Percentiles rank a stretch among this genome's conserved stretches.
These are phyloP conservation scores for Drosophila pallidifrons DNA, from an alignment of 1,140 invertebrate genomes.

Conservation along the genomic window DNA sequence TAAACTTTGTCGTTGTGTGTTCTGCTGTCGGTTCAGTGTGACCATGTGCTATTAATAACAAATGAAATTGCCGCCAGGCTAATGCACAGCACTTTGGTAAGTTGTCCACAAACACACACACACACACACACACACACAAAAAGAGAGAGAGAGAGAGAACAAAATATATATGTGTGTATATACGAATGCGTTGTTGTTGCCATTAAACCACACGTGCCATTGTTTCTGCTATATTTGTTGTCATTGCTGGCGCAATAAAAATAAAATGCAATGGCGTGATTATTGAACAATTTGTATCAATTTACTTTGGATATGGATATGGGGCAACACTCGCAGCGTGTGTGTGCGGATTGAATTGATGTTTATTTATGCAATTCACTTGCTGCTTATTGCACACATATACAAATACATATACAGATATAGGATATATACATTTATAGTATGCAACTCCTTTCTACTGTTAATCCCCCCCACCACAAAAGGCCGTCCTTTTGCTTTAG, in stretches of 20 bases:
- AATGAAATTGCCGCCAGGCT: constrained; percentile 40
- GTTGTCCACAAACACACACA: constrained; percentile 15
- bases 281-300: constrained; percentile 83
- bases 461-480: background rate
- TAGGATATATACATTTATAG: too few relatives aligned
- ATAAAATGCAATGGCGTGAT: constrained; percentile 80
- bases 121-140: too few relatives aligned
- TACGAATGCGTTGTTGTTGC: constrained; percentile 1
- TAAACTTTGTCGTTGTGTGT: constrained; percentile 9
- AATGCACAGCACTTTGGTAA: constrained; percentile 44
- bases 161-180: constrained; percentile 8
- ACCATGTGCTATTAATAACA: constrained; percentile 52
- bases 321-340: background rate
- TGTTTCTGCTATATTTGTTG: constrained; percentile 10
- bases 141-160: background rate
- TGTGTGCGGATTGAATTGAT: constrained; percentile 17
- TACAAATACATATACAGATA: too few relatives aligned
- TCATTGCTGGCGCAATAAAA: constrained; percentile 38
- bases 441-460: background rate
- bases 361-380: constrained; percentile 77
- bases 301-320: constrained; percentile 51
- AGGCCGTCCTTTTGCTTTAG: constrained; percentile 27
- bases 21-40: constrained; percentile 27
- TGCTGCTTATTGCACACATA: constrained; percentile 45
- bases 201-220: constrained; percentile 43